These are phyloP conservation scores for Otis tarda DNA, from an alignment of 2,113 vertebrate species.

Conservation along the genomic window DNA sequence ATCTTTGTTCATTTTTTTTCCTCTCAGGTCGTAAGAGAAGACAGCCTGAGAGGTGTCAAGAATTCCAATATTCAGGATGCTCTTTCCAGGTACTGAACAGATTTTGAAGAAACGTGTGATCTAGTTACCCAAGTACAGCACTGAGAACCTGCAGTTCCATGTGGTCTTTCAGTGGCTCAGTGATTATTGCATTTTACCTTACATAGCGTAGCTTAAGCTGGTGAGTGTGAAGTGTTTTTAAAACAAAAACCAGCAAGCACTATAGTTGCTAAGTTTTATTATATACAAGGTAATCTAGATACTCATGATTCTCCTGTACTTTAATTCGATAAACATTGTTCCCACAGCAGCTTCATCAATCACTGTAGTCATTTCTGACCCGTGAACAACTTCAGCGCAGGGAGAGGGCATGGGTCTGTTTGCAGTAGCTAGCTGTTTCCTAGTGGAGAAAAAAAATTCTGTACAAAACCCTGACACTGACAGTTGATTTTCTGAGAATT, in stretches of 20 bases:
- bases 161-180: not conserved
- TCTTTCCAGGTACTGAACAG: slow-evolving; percentile 77
- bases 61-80: slow-evolving; percentile 82
- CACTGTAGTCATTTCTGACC: not conserved
- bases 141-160: not conserved
- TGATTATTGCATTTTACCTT: not conserved
- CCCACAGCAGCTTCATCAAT: not conserved
- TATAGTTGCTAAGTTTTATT: not conserved
- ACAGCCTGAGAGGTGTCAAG: slow-evolving; percentile 74
- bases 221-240: not conserved
- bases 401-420: not conserved
- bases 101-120: not conserved
- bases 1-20: slow-evolving; percentile 10
- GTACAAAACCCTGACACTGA: not conserved
- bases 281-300: not conserved
- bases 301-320: not conserved
- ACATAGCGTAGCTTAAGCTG: not conserved
- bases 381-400: not conserved
- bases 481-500: not conserved
- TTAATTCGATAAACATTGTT: not conserved
- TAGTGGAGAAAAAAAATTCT: not conserved
- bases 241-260: not conserved
- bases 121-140: not conserved
- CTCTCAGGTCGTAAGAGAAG: slow-evolving; percentile 80
- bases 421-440: not conserved